A percentile compares a stretch with the other conserved stretches of the same genome.
Conservation (phyloP, 1,140 invertebrate genomes). For the Sarcophaga peregrina region DNA sequence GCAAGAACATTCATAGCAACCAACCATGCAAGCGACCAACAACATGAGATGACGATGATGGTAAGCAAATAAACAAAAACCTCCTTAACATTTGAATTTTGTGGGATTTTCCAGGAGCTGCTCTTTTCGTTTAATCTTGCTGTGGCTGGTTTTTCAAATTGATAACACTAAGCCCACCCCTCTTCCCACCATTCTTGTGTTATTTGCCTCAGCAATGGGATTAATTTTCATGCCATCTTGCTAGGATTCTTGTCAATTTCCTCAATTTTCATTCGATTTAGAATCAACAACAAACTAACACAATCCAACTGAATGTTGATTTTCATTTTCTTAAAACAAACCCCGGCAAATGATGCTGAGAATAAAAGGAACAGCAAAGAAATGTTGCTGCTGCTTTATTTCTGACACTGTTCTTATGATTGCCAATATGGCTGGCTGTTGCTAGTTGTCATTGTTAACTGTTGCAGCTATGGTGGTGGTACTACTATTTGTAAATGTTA, state of each 20-base stretch:
- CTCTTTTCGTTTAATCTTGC: background rate
- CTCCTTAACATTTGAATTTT: constrained; percentile 31
- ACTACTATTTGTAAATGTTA: background rate
- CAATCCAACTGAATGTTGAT: background rate
- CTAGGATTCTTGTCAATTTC: background rate
- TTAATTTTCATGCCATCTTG: too few species aligned
- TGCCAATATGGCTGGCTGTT: background rate
- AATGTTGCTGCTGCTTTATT: constrained; percentile 26
- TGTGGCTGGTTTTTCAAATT: background rate
- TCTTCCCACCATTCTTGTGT: background rate
- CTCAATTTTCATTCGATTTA: background rate
- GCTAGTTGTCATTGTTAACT: constrained; percentile 4
- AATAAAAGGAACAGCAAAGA: too few species aligned
- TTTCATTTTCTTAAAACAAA: constrained; percentile 13
- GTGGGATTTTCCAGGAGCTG: background rate
- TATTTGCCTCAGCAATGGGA: background rate
- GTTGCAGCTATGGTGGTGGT: background rate
- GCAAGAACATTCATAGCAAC: background rate
- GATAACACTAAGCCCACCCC: background rate
- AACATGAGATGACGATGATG: background rate
- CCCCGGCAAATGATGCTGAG: background rate
- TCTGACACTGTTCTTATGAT: constrained; percentile 35
- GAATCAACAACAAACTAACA: background rate
- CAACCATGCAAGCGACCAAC: background rate
- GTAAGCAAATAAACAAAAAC: background rate